Base-by-base conservation (phyloP, 2,797 vertebrate genomes). In the Syndactyla subalaris region DNA sequence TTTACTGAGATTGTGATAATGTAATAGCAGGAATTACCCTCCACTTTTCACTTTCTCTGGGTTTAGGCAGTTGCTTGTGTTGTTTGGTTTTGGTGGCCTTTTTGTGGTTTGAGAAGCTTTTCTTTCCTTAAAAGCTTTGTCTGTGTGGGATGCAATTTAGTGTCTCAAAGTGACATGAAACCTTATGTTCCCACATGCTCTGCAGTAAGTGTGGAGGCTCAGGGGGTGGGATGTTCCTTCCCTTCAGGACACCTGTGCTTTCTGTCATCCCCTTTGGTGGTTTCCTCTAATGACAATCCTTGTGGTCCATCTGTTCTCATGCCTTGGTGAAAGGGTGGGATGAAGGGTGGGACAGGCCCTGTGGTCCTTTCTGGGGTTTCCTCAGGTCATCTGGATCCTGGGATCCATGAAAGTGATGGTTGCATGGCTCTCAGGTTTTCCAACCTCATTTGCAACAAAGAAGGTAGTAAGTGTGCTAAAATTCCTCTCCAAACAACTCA, bases 401-500 rank as follows among this genome's bases (percentile, higher is more conserved):
- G 61, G 29, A 51, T 88, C 57, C 21, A 14, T 38, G 23, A 15
- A 41, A 38, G 38, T 5, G 17, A 26, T 27, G 63, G 22, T 18
- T 74, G 27, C 16, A 8, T 1, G 5, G 30, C 61, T 52, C 49
- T 89, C 38, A 32, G 54, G 61, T 72, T 92, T 93, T 89, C 57
- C 68, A 51, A 19, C 30, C 68, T 88, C n/a, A 4, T n/a, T 79
- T 77, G 68, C 88, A 82, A 90, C 82, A 90, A 79, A 88, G 38
- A n/a, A 84, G 57, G 59, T 32, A 92, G 80, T 81, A 93, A 93
- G 81, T 79, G 75, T 3, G 58, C 70, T 92, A 80, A 76, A 93
- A 89, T 82, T 76, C 71, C 51, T 93, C 84, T 89, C 58, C 55
- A 71, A 66, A 96, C 95, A 95, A 61, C 73, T 96, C 88, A 63